phyloP scores from a whole-genome alignment of 2,113 vertebrate genomes.

The Macquaria australasica region DNA sequence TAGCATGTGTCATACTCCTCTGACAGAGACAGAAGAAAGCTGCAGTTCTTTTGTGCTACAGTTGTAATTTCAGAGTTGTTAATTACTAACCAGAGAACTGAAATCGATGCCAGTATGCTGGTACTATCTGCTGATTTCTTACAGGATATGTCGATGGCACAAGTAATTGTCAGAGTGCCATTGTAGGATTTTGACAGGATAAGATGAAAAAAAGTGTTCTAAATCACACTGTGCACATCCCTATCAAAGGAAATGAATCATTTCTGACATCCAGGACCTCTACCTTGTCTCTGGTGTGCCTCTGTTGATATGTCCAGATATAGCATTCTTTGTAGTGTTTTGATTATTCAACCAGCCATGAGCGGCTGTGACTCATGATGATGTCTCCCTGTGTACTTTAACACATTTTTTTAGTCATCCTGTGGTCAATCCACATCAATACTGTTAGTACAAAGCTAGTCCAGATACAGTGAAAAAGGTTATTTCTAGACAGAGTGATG shows the following conservation, averaged over 20 bases:
- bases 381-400: neutral
- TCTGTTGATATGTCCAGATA: slow-evolving; percentile 38
- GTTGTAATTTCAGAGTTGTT: slow-evolving; percentile 54
- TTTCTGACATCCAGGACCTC: slow-evolving; percentile 19
- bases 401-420: neutral
- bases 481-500: neutral
- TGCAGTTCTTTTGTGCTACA: slow-evolving; percentile 30
- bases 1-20: slow-evolving; percentile 8
- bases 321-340: slow-evolving; percentile 26
- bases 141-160: slow-evolving; percentile 39
- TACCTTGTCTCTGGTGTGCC: neutral
- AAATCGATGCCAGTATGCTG: slow-evolving; percentile 33
- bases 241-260: slow-evolving; percentile 22
- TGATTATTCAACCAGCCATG: slow-evolving; percentile 33
- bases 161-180: slow-evolving; percentile 18
- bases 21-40: slow-evolving; percentile 26
- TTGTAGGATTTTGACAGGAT: slow-evolving; percentile 38
- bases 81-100: slow-evolving; percentile 45
- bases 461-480: neutral
- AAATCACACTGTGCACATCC: slow-evolving; percentile 5
- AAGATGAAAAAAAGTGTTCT: neutral
- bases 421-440: slow-evolving; percentile 35
- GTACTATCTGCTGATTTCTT: slow-evolving; percentile 25
- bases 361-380: slow-evolving; percentile 42
- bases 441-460: neutral